Conservation (phyloP, 2,797 vertebrate genomes). For the Myoxocephalus aenaeus region DNA sequence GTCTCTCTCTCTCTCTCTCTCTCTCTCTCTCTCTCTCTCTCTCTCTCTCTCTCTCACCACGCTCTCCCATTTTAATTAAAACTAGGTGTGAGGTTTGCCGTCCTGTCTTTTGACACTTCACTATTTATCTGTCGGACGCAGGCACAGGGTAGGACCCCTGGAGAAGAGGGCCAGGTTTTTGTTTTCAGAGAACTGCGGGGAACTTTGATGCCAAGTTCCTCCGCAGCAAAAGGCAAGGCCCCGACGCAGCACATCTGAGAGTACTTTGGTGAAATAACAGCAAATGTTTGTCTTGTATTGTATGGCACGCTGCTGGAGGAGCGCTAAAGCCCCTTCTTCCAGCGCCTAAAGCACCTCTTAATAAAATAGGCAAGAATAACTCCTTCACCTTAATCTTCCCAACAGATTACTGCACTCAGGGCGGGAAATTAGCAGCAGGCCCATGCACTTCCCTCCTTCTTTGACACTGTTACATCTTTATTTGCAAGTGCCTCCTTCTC, state of each 20-base stretch:
- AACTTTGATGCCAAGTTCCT: conserved; percentile 84
- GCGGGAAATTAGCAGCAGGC: conserved; percentile 87
- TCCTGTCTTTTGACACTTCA: conserved; percentile 76
- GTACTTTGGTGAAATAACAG: conserved; percentile 89
- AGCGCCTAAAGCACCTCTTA: conserved; percentile 86
- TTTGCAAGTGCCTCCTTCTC: conserved; percentile 27
- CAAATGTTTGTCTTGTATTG: conserved; percentile 91
- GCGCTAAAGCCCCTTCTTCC: conserved; percentile 87
- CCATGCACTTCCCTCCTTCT: conserved; percentile 58
- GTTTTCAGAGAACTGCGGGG: conserved; percentile 73
- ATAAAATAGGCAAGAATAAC: conserved; percentile 90
- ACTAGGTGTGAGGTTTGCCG: conserved; percentile 61
- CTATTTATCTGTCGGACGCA: conserved; percentile 74
- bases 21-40: not conserved
- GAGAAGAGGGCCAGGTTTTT: conserved; percentile 72
- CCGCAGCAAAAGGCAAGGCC: conserved; percentile 71
- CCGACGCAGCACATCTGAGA: conserved; percentile 85
- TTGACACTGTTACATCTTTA: conserved; percentile 59
- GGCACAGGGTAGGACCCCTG: conserved; percentile 67
- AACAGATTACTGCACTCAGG: conserved; percentile 85
- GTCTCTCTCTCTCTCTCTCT: not conserved
- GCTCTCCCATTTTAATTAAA: conserved; percentile 71
- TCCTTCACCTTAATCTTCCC: conserved; percentile 87
- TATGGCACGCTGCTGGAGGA: conserved; percentile 88
- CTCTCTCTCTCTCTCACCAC: not conserved